phyloP scores from a whole-genome alignment of 2,797 vertebrate genomes.

The Siniperca undulata region DNA sequence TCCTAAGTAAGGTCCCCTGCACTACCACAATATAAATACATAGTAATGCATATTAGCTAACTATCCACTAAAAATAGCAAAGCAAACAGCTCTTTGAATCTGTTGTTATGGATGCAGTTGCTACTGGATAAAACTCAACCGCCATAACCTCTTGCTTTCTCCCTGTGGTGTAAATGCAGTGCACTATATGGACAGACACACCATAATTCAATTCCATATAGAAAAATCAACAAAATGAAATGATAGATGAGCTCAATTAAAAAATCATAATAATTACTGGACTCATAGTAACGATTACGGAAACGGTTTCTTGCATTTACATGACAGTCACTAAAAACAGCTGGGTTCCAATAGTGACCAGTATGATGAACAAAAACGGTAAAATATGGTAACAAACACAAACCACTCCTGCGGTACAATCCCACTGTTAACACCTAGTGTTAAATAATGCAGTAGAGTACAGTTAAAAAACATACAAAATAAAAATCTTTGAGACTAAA shows the following conservation, averaged over 20 bases:
- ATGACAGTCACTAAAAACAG: neutral
- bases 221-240: neutral
- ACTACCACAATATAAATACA: conserved; percentile 10
- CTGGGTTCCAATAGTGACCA: neutral
- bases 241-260: neutral
- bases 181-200: neutral
- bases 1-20: neutral
- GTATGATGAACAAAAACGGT: neutral
- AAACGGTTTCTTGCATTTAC: neutral
- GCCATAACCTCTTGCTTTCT: neutral
- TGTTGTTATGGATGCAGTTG: conserved; percentile 41
- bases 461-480: neutral
- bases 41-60: conserved; percentile 6
- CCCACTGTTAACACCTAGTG: neutral
- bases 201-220: neutral
- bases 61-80: conserved; percentile 32
- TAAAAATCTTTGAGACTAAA: neutral
- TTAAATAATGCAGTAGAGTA: neutral
- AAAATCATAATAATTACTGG: neutral
- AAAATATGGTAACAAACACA: neutral
- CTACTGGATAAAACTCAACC: conserved; percentile 35
- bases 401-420: neutral
- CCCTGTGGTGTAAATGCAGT: conserved; percentile 5
- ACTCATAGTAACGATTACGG: neutral
- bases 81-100: conserved; percentile 34